Evolutionary conservation across 2,113 vertebrate genomes (phyloP).

Genomic region (Saguinus imperator): DNA sequence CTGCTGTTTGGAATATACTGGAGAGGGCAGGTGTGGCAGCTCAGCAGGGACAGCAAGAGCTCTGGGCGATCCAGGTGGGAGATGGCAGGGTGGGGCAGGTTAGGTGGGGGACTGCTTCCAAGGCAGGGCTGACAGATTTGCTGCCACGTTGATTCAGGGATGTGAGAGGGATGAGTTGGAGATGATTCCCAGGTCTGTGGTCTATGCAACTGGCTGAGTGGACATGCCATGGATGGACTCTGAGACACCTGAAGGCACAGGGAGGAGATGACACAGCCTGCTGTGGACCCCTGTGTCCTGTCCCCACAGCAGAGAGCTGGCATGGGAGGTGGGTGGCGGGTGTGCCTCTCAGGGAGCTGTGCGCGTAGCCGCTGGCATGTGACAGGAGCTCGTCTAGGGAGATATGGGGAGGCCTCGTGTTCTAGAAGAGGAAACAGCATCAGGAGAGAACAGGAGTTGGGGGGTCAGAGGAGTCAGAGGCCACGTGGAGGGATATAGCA

Average conservation of each 20-base stretch:
- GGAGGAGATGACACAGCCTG: neutral
- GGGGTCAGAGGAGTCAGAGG: neutral
- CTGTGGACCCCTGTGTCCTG: neutral
- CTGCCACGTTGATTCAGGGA: neutral
- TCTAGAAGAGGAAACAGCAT: neutral
- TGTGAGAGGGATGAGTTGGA: neutral
- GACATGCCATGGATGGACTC: fast-evolving
- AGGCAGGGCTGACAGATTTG: neutral
- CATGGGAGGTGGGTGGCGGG: neutral
- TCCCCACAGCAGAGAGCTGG: neutral
- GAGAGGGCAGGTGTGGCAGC: no score
- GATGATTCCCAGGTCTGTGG: no score
- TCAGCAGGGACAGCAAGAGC: neutral
- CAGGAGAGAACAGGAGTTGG: neutral
- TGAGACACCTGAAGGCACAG: neutral
- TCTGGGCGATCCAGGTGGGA: neutral
- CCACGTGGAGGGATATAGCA: neutral
- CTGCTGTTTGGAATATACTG: neutral
- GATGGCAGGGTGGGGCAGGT: fast-evolving
- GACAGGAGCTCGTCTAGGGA: neutral
- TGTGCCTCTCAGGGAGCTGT: neutral
- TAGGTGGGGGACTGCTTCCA: neutral
- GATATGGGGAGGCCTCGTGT: neutral
- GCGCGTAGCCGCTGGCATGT: neutral
- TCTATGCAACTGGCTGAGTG: neutral